These are phyloP conservation scores for Stenotaenia linearis DNA, from an alignment of 2,888 invertebrate genomes.

Conservation along the genomic window DNA sequence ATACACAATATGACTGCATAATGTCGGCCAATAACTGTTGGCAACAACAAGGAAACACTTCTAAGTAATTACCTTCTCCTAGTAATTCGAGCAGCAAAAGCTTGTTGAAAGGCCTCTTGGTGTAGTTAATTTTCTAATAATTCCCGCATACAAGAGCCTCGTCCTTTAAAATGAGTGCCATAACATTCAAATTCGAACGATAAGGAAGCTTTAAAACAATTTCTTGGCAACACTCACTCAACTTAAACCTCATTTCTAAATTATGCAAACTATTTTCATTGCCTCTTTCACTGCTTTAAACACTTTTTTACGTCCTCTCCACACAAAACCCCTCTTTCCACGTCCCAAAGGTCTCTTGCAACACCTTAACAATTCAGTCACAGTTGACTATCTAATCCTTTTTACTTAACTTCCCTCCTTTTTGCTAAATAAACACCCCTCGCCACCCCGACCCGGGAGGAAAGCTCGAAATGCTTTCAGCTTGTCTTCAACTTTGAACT, in stretches of 20 bases:
- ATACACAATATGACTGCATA: neutral
- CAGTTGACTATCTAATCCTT: neutral
- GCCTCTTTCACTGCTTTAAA: neutral
- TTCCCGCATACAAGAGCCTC: neutral
- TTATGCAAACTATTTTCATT: slow-evolving; percentile 26
- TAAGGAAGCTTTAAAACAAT: slow-evolving; percentile 21
- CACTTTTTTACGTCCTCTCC: neutral
- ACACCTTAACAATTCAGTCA: neutral
- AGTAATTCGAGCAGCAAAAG: slow-evolving; percentile 3
- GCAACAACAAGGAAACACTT: neutral
- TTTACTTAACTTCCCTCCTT: neutral
- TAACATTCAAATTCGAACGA: slow-evolving; percentile 19
- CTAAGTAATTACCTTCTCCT: neutral
- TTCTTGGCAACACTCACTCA: slow-evolving; percentile 17
- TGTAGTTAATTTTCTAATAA: slow-evolving; percentile 21
- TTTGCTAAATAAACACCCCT: neutral
- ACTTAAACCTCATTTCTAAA: slow-evolving; percentile 17
- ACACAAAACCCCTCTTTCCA: neutral
- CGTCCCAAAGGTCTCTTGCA: neutral
- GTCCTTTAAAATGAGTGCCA: slow-evolving; percentile 13
- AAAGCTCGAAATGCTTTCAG: slow-evolving; percentile 11
- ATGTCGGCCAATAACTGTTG: neutral
- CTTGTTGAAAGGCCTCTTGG: slow-evolving; percentile 1
- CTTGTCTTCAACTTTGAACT: slow-evolving; percentile 17
- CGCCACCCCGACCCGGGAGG: neutral